Evolutionary conservation across 2,888 invertebrate genomes (phyloP).

Genomic region (Lycophotia porphyrea): DNA sequence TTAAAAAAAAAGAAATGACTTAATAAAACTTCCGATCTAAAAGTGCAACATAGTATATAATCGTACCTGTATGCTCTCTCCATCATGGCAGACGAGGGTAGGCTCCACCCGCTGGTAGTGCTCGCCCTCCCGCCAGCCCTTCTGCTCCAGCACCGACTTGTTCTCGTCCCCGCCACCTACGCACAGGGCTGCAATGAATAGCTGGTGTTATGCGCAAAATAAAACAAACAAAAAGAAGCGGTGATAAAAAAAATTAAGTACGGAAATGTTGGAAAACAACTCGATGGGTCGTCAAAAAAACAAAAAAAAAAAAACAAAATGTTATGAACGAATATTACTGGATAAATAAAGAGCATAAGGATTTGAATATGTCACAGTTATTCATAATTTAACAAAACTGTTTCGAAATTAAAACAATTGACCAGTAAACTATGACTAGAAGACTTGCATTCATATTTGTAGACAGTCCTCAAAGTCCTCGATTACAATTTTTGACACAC

Average conservation of each 20-base stretch:
- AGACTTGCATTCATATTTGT: not conserved
- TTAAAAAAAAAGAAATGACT: not conserved
- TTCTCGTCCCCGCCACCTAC: slow-evolving; percentile 82
- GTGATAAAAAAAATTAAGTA: slow-evolving; percentile 10
- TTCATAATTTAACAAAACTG: not conserved
- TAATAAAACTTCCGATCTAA: not conserved
- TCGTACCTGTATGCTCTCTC: slow-evolving; percentile 97
- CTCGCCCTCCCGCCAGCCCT: slow-evolving; percentile 93
- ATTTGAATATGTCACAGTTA: not conserved
- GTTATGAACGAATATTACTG: not conserved
- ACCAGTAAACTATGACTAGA: not conserved
- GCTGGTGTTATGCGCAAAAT: slow-evolving; percentile 59
- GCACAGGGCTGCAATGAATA: slow-evolving; percentile 77
- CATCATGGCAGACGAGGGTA: slow-evolving; percentile 96
- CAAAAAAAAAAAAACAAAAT: not conserved
- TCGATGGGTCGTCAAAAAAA: not conserved
- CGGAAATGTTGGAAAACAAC: not conserved
- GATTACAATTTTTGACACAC: not conserved
- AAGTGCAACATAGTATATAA: not conserved
- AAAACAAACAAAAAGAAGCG: slow-evolving; percentile 59
- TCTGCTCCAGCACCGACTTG: slow-evolving; percentile 91
- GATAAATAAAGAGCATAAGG: not conserved
- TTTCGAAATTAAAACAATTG: not conserved
- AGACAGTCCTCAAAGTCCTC: not conserved
- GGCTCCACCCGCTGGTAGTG: slow-evolving; percentile 95